Percentiles rank a stretch among this genome's conserved stretches.
Evolutionary conservation across 1,140 invertebrate species (phyloP).

Genomic region (Bombus ignitus): DNA sequence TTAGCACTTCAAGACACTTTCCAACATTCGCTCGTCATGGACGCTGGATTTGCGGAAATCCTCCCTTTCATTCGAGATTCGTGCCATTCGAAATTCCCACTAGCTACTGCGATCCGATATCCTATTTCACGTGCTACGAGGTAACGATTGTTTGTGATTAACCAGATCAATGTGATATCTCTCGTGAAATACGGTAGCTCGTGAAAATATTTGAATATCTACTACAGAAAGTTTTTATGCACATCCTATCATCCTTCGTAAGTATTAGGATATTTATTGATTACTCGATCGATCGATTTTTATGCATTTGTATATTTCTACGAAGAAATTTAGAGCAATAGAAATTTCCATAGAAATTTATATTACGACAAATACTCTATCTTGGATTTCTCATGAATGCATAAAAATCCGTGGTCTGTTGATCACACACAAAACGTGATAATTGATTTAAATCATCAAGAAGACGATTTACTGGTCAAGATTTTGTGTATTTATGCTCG

Average conservation of each 20-base stretch:
- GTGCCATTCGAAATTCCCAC: neutral
- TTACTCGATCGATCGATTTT: no score
- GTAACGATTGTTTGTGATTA: conserved; percentile 5
- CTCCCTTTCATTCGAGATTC: conserved; percentile 39
- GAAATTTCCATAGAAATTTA: no score
- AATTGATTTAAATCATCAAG: no score
- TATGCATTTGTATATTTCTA: no score
- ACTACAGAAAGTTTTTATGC: neutral
- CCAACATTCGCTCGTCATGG: neutral
- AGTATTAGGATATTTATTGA: neutral
- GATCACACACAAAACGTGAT: no score
- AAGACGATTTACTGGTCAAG: no score
- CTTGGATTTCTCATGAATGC: no score
- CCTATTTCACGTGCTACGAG: neutral
- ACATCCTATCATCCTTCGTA: no score
- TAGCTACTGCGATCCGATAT: conserved; percentile 1
- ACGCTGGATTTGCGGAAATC: conserved; percentile 43
- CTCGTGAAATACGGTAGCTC: neutral
- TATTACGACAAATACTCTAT: no score
- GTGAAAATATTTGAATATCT: neutral
- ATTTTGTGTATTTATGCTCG: no score
- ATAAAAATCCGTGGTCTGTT: no score
- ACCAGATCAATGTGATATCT: neutral
- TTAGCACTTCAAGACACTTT: conserved; percentile 47
- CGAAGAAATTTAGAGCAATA: no score